phyloP scores from a whole-genome alignment of 1,140 invertebrate genomes.

The Neocloeon triangulifer region DNA sequence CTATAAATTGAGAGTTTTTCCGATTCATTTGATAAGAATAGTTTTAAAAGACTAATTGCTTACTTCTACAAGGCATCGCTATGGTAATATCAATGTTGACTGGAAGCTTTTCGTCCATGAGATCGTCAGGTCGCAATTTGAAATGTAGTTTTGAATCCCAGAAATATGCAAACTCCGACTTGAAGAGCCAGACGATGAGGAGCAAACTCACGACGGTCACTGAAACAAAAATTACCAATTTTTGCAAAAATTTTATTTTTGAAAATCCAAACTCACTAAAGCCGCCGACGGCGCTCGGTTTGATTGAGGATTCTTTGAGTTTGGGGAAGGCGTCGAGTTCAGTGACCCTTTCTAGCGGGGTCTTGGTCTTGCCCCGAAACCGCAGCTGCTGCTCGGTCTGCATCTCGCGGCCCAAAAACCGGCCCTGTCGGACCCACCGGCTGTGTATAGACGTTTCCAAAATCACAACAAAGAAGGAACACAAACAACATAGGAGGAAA shows the following conservation, averaged over 20 bases:
- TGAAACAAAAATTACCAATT: slow-evolving; percentile 18
- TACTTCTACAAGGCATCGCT: slow-evolving; percentile 69
- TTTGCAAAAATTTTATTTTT: slow-evolving; percentile 1
- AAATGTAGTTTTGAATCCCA: slow-evolving; percentile 59
- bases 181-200: slow-evolving; percentile 55
- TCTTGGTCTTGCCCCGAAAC: slow-evolving; percentile 5
- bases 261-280: slow-evolving; percentile 37
- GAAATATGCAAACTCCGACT: slow-evolving; percentile 68
- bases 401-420: too few relatives aligned
- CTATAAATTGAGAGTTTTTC: too few relatives aligned
- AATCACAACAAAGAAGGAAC: too few relatives aligned
- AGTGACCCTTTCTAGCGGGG: slow-evolving; percentile 48
- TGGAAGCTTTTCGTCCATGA: slow-evolving; percentile 66
- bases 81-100: slow-evolving; percentile 89
- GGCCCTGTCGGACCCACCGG: too few relatives aligned
- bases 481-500: too few relatives aligned
- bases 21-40: too few relatives aligned
- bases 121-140: slow-evolving; percentile 74
- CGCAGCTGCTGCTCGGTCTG: too few relatives aligned
- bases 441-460: too few relatives aligned
- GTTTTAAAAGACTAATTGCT: too few relatives aligned
- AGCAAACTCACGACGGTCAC: slow-evolving; percentile 61
- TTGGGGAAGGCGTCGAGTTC: slow-evolving; percentile 80
- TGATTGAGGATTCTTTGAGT: slow-evolving; percentile 60
- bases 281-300: slow-evolving; percentile 59